phyloP scores from a whole-genome alignment of 2,888 invertebrate species.

The Agrenia bidenticulata region DNA sequence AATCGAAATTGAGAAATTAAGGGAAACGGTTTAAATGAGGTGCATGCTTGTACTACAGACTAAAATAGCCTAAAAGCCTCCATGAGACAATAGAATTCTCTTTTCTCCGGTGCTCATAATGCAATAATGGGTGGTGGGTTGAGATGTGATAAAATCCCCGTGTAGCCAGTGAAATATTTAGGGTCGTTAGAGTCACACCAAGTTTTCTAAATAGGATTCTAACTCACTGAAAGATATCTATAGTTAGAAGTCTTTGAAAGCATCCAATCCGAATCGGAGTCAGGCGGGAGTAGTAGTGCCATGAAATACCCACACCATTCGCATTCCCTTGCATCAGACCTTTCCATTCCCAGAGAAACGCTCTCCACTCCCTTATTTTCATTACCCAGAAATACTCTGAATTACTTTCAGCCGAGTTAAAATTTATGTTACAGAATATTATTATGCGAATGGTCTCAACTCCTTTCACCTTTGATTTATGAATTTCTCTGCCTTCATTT shows the following conservation, averaged over 20 bases:
- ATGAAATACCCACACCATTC: too few species aligned
- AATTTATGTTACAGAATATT: slow-evolving; percentile 47
- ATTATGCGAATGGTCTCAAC: slow-evolving; percentile 44
- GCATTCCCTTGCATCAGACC: background rate
- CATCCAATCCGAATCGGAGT: background rate
- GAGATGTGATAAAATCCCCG: slow-evolving; percentile 14
- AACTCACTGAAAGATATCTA: slow-evolving; percentile 13
- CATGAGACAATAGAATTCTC: background rate
- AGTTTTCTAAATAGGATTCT: slow-evolving; percentile 25
- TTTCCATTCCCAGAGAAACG: slow-evolving; percentile 12
- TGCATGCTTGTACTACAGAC: background rate
- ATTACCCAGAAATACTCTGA: slow-evolving; percentile 14
- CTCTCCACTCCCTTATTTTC: slow-evolving; percentile 12
- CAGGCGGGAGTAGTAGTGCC: background rate
- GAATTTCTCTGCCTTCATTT: slow-evolving; percentile 48
- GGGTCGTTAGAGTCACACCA: slow-evolving; percentile 50
- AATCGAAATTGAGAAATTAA: too few species aligned
- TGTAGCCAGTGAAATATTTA: slow-evolving; percentile 43
- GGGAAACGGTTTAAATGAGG: background rate
- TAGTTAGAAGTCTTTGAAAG: background rate
- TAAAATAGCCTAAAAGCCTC: slow-evolving; percentile 3
- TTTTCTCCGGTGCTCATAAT: background rate
- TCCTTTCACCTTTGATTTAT: slow-evolving; percentile 49
- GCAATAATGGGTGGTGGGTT: slow-evolving; percentile 22
- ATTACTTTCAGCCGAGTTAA: slow-evolving; percentile 31